Conservation (phyloP, 2,797 vertebrate genomes). For the Rhyacichthys aspro region DNA sequence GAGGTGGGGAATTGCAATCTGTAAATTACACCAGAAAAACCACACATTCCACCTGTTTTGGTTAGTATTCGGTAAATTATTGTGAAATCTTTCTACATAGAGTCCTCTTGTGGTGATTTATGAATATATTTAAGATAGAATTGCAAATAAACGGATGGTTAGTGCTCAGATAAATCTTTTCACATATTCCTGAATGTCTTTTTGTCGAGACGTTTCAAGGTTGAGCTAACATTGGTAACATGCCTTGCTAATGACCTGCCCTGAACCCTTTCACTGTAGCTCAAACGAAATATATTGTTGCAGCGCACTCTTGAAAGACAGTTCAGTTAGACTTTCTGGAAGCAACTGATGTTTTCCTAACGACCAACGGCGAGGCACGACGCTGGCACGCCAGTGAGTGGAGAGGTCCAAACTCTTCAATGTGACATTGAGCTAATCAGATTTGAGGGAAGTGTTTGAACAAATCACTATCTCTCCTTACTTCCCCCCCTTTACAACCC, state of each 20-base stretch:
- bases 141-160: no score
- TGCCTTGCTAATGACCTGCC: no score
- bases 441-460: constrained; percentile 63
- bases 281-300: no score
- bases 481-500: not conserved
- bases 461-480: constrained; percentile 35
- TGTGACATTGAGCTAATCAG: constrained; percentile 69
- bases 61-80: no score
- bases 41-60: no score
- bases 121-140: no score
- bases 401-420: constrained; percentile 45
- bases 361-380: constrained; percentile 5
- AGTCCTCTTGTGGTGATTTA: no score
- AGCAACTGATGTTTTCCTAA: not conserved
- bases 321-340: not conserved
- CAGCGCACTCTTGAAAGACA: no score
- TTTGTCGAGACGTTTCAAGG: constrained; percentile 34
- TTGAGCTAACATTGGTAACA: constrained; percentile 23
- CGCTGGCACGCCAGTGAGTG: not conserved
- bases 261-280: no score
- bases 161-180: constrained; percentile 10
- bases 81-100: no score
- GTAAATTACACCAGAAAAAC: no score
- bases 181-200: constrained; percentile 44
- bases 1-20: no score